Conservation (phyloP, 2,113 vertebrate species). For the Candoia aspera region DNA sequence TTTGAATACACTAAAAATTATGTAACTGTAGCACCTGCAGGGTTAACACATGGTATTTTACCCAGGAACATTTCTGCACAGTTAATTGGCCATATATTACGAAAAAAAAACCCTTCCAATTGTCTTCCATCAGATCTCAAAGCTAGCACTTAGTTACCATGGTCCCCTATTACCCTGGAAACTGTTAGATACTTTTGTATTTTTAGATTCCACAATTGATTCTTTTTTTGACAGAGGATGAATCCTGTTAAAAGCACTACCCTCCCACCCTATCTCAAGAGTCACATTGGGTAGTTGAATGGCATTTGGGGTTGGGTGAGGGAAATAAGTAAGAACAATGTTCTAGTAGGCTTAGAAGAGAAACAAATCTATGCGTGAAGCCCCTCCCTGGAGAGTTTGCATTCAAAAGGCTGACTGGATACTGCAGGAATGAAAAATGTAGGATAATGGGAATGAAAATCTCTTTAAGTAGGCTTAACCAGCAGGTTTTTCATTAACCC, state of each 20-base stretch:
- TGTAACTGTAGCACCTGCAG: not conserved
- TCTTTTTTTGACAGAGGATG: slow-evolving; percentile 26
- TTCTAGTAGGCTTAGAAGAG: slow-evolving; percentile 10
- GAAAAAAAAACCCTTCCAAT: not conserved
- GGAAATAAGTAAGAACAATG: slow-evolving; percentile 3
- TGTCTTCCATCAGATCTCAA: slow-evolving; percentile 28
- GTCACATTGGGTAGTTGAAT: slow-evolving; percentile 15
- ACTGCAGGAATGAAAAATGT: slow-evolving; percentile 10
- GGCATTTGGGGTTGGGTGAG: slow-evolving; percentile 6
- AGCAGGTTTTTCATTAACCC: not conserved
- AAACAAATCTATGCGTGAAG: slow-evolving; percentile 25
- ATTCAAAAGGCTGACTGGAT: slow-evolving; percentile 18
- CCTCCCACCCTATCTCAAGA: slow-evolving; percentile 33
- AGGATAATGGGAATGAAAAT: slow-evolving; percentile 17
- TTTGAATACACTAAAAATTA: not conserved
- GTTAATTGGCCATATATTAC: not conserved
- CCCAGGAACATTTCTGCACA: slow-evolving; percentile 25
- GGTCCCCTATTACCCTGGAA: slow-evolving; percentile 57
- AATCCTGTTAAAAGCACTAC: slow-evolving; percentile 35
- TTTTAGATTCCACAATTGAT: slow-evolving; percentile 51
- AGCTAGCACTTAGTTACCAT: slow-evolving; percentile 54
- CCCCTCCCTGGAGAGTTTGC: slow-evolving; percentile 24
- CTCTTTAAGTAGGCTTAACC: slow-evolving; percentile 10
- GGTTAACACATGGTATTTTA: not conserved
- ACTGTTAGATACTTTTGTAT: slow-evolving; percentile 53